Base-by-base conservation (phyloP, 2,888 invertebrate genomes). In the Arrhopalites spinosus region DNA sequence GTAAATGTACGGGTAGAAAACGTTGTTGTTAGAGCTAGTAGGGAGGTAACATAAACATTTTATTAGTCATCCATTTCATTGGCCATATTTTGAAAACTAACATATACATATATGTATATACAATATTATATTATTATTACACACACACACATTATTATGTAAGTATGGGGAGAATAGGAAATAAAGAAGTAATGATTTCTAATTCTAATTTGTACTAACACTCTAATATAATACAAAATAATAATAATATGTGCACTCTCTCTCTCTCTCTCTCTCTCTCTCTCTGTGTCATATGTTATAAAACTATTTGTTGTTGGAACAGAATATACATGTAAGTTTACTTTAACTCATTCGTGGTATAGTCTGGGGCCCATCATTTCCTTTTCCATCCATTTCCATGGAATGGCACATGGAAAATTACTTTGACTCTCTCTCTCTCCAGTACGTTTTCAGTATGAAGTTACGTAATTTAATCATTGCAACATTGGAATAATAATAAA, bases 31-130 rank as follows among this genome's bases (percentile, higher is more conserved):
- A 3, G 36, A 36, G 11, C 36, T 36, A 36, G 36, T 36, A 36
- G 36, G 27, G 15, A 50, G 17, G 45, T 45, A 27, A 63, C 63
- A 29, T 63, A 66, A 66, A 66, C 45, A 66, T 66, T 66, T 66
- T 66, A 66, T 43, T 66, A 29, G 43, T 43, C 43, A 45, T 66
- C 66, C 45, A 66, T 66, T 66, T 66, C 45, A 66, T 66, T 63
- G 63, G 63, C 63, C 63, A 63, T 63, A 63, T 63, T 59, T 59
- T 59, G 59, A 59, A 59, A 59, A 63, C 30, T 29, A 15, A 25
- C 59, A 59, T 36, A 36, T 36, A 36, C 36, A 11, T 36, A 36
- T 36, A 36, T 11, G 36, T 36, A 36, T 36, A 36, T 36, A 36
- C 36, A 36, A 3, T 7, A 3, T 7, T 11, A 36, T 36, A 11